These are phyloP conservation scores for Apomyelois bistriatella DNA, from an alignment of 2,888 invertebrate genomes.

Conservation along the genomic window DNA sequence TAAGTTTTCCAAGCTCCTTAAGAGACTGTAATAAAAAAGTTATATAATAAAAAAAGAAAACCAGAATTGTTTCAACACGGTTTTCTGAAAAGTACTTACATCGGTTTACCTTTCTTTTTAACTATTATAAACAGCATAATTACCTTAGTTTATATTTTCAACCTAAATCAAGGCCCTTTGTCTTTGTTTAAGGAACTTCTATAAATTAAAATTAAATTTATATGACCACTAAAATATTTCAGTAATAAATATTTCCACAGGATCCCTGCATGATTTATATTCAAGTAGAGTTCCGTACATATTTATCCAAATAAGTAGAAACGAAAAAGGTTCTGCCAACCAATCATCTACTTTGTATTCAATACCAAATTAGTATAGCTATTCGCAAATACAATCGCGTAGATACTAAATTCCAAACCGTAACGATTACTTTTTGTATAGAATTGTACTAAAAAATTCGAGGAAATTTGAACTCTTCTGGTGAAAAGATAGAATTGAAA, in stretches of 20 bases:
- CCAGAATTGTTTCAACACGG: no score
- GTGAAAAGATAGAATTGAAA: conserved; percentile 22
- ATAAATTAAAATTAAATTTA: no score
- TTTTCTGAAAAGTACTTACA: no score
- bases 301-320: conserved; percentile 16
- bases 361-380: conserved; percentile 19
- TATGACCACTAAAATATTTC: background rate
- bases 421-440: conserved; percentile 26
- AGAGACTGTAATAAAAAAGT: no score
- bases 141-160: no score
- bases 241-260: background rate
- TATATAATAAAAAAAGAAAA: no score
- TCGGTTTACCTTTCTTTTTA: no score
- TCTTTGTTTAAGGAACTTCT: no score
- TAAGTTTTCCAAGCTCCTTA: no score
- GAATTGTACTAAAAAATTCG: background rate
- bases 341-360: conserved; percentile 9
- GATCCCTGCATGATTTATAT: background rate
- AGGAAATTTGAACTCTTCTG: conserved; percentile 25
- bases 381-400: conserved; percentile 25
- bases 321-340: background rate
- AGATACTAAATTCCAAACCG: conserved; percentile 33
- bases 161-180: no score
- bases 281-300: background rate
- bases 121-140: no score